Evolutionary conservation across 2,888 invertebrate genomes (phyloP).

Genomic region (Callyntrura sp.): DNA sequence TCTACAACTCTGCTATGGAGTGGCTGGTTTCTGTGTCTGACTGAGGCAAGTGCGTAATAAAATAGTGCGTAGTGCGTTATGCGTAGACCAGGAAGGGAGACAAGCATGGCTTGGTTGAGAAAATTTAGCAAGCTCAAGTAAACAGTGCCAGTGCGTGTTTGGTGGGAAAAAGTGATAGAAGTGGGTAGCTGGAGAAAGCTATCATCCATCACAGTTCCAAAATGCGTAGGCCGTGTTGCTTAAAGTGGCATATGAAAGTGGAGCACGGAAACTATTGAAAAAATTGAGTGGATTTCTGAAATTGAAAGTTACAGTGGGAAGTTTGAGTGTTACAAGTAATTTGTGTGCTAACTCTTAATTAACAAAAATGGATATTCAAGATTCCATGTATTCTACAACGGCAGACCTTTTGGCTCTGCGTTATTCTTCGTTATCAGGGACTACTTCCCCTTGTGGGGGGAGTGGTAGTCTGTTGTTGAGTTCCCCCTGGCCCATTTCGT

Average conservation of each 20-base stretch:
- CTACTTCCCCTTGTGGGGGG: constrained; percentile 19
- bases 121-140: constrained; percentile 12
- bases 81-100: constrained; percentile 43
- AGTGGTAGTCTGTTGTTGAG: constrained; percentile 56
- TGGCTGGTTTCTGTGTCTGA: not conserved
- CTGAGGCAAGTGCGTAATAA: constrained; percentile 67
- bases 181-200: constrained; percentile 47
- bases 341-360: not conserved
- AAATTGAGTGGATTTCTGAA: too few species aligned
- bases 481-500: constrained; percentile 68
- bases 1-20: not conserved
- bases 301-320: too few species aligned
- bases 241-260: too few species aligned
- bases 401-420: constrained; percentile 65
- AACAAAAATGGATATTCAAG: constrained; percentile 69
- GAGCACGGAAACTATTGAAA: too few species aligned
- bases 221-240: too few species aligned
- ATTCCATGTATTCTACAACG: constrained; percentile 45
- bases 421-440: constrained; percentile 38
- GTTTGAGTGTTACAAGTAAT: too few species aligned
- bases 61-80: constrained; percentile 62
- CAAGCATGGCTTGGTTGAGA: constrained; percentile 35
- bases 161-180: constrained; percentile 23
- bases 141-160: constrained; percentile 50
- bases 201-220: not conserved